Evolutionary conservation across 2,797 vertebrate genomes (phyloP).

Genomic region (Trachops cirrhosus): DNA sequence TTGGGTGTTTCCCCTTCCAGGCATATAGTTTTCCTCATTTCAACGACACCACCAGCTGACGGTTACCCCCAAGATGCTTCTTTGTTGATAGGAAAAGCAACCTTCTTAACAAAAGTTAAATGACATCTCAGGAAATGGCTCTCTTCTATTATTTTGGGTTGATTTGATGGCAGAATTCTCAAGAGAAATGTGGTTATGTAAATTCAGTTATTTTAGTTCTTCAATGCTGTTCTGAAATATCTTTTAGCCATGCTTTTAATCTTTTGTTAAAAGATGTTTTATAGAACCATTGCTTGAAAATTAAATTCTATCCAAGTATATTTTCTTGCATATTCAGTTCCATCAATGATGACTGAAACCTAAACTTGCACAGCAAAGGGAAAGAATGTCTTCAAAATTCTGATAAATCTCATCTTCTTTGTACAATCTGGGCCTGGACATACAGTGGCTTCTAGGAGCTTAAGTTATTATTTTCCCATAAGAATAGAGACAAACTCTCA

Average conservation of each 20-base stretch:
- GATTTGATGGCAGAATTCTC: slow-evolving; percentile 24
- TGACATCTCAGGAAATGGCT: slow-evolving; percentile 35
- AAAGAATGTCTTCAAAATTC: slow-evolving; percentile 21
- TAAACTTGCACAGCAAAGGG: slow-evolving; percentile 24
- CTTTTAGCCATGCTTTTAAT: slow-evolving; percentile 35
- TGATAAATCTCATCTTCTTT: slow-evolving; percentile 33
- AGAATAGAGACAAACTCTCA: slow-evolving; percentile 31
- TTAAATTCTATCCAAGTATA: slow-evolving; percentile 34
- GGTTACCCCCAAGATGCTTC: slow-evolving; percentile 5
- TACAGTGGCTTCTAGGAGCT: background rate
- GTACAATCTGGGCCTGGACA: slow-evolving; percentile 8
- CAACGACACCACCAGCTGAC: slow-evolving; percentile 23
- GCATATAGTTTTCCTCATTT: slow-evolving; percentile 38
- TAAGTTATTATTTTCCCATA: slow-evolving; percentile 8
- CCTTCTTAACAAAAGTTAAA: slow-evolving; percentile 57
- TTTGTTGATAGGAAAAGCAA: slow-evolving; percentile 31
- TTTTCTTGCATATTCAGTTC: slow-evolving; percentile 25
- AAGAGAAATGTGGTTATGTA: slow-evolving; percentile 28
- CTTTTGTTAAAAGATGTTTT: slow-evolving; percentile 42
- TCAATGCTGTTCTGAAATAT: slow-evolving; percentile 32
- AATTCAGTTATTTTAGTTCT: slow-evolving; percentile 51
- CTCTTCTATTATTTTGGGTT: slow-evolving; percentile 45
- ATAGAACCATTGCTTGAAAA: slow-evolving; percentile 37
- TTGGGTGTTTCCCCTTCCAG: slow-evolving; percentile 61
- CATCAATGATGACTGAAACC: slow-evolving; percentile 24